These are phyloP conservation scores for Melanogrammus aeglefinus DNA, from an alignment of 2,797 vertebrate species.

Conservation along the genomic window DNA sequence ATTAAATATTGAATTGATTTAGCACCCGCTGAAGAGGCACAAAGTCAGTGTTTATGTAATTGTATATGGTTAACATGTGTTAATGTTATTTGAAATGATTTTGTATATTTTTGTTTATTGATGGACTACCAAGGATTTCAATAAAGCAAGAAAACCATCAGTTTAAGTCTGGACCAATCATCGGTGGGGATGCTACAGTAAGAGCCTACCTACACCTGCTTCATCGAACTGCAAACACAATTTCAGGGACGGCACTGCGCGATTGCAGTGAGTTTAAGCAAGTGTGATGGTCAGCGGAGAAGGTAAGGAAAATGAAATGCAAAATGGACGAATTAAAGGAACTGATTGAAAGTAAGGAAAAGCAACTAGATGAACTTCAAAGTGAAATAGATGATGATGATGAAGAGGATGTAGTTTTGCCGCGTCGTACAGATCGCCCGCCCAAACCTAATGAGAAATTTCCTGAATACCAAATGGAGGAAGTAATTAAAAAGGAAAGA, in stretches of 20 bases:
- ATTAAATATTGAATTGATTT: too few relatives aligned
- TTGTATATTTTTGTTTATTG: too few relatives aligned
- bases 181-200: not conserved
- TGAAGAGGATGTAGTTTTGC: not conserved
- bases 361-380: not conserved
- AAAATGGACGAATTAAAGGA: conserved; percentile 18
- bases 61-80: too few relatives aligned
- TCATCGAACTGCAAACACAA: not conserved
- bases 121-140: too few relatives aligned
- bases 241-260: not conserved
- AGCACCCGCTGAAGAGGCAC: too few relatives aligned
- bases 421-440: not conserved
- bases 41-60: too few relatives aligned
- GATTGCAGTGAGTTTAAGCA: not conserved
- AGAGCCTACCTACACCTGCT: not conserved
- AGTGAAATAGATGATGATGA: not conserved
- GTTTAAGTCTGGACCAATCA: too few relatives aligned
- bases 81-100: too few relatives aligned
- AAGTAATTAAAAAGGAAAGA: conserved; percentile 9
- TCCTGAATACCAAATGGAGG: conserved; percentile 4
- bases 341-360: not conserved
- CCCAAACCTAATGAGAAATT: conserved; percentile 8
- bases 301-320: not conserved
- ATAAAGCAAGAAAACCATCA: too few relatives aligned
- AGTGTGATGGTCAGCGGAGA: not conserved